Evolutionary conservation across 2,888 invertebrate species (phyloP).

Genomic region (Patella caerulea): DNA sequence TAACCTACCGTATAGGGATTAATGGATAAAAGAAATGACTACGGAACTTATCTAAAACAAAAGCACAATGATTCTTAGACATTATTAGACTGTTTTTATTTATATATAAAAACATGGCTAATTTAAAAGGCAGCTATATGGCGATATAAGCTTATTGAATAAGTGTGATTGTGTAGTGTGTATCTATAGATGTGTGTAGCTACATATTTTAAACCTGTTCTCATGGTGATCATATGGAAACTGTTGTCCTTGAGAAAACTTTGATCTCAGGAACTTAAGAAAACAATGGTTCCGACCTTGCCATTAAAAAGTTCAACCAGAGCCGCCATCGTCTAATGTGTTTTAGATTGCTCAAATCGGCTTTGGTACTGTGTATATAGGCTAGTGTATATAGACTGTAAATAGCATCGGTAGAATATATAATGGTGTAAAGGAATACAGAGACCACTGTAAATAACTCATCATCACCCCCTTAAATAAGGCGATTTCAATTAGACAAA

Average conservation of each 20-base stretch:
- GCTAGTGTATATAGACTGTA: slow-evolving; percentile 2
- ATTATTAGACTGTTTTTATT: too few relatives aligned
- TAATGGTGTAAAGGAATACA: too few relatives aligned
- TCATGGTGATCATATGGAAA: not conserved
- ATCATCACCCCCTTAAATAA: too few relatives aligned
- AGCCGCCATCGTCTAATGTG: not conserved
- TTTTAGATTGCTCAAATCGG: slow-evolving; percentile 3
- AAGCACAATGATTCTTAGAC: too few relatives aligned
- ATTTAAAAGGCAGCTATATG: not conserved
- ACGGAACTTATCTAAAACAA: too few relatives aligned
- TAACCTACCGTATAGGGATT: too few relatives aligned
- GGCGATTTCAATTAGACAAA: too few relatives aligned
- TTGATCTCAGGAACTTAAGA: slow-evolving; percentile 5
- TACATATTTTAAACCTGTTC: too few relatives aligned
- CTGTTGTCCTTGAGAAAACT: slow-evolving; percentile 7
- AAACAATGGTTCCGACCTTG: slow-evolving; percentile 12
- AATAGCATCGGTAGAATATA: not conserved
- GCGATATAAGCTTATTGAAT: not conserved
- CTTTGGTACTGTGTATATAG: slow-evolving; percentile 3
- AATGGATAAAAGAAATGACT: too few relatives aligned
- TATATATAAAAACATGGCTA: not conserved
- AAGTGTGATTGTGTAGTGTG: slow-evolving; percentile 4
- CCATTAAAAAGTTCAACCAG: slow-evolving; percentile 9
- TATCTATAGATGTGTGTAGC: too few relatives aligned
- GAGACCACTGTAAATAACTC: too few relatives aligned